Percentiles rank a stretch among this genome's conserved stretches.
Evolutionary conservation across 2,888 invertebrate species (phyloP).

Genomic region (Trichopoda pennipes): DNA sequence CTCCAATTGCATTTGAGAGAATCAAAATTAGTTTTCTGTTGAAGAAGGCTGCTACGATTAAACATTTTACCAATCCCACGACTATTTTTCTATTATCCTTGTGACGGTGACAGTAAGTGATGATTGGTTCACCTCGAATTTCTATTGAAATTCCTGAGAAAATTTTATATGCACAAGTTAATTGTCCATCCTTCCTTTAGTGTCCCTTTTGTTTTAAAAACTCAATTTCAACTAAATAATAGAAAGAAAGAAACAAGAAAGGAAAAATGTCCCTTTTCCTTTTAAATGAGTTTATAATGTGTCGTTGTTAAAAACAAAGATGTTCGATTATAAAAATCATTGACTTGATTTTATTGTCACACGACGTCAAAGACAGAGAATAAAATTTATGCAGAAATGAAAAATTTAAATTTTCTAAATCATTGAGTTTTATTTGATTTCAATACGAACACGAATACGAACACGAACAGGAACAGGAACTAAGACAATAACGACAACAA

Average conservation of each 20-base stretch:
- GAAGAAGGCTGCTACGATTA: too few species aligned
- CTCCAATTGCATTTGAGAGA: too few species aligned
- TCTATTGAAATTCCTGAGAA: neutral
- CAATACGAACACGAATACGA: slow-evolving; percentile 25
- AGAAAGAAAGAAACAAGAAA: too few species aligned
- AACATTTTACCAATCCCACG: too few species aligned
- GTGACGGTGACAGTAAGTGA: too few species aligned
- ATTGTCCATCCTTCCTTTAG: neutral
- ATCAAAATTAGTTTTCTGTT: too few species aligned
- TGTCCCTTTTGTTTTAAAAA: neutral
- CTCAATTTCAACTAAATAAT: neutral
- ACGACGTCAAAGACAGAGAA: slow-evolving; percentile 6
- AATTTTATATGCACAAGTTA: neutral
- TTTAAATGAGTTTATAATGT: slow-evolving; percentile 41
- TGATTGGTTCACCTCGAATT: too few species aligned
- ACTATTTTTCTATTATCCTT: too few species aligned
- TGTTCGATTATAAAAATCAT: slow-evolving; percentile 35
- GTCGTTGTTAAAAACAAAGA: slow-evolving; percentile 21
- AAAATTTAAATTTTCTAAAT: slow-evolving; percentile 70
- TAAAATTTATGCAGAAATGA: slow-evolving; percentile 54
- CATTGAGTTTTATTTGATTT: slow-evolving; percentile 72
- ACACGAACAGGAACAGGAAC: neutral
- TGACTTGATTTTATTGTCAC: slow-evolving; percentile 54
- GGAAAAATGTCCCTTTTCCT: neutral
- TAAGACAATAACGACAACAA: neutral